Conservation (phyloP, 2,888 invertebrate genomes). For the Polydrusus cervinus region DNA sequence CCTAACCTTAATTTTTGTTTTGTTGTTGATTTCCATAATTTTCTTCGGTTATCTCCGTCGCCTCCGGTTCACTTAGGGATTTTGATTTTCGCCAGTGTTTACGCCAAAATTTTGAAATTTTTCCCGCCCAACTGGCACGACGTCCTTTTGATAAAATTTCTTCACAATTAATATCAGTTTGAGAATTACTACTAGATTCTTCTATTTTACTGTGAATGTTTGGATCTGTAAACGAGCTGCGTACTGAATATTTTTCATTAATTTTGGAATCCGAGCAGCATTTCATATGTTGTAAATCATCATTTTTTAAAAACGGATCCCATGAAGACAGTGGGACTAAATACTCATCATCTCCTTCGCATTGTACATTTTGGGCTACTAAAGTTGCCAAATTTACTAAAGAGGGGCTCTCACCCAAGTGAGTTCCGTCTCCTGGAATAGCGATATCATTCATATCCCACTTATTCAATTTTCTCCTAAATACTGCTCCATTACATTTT, state of each 20-base stretch:
- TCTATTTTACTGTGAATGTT: conserved; percentile 27
- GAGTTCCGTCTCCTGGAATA: conserved; percentile 75
- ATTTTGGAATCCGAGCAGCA: conserved; percentile 54
- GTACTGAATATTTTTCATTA: conserved; percentile 44
- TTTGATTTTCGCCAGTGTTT: conserved; percentile 55
- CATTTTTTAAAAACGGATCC: conserved; percentile 69
- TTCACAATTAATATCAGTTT: conserved; percentile 50
- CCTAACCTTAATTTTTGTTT: conserved; percentile 23
- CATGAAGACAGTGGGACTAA: conserved; percentile 76
- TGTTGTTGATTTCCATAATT: conserved; percentile 5
- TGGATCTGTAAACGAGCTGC: conserved; percentile 35
- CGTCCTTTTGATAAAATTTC: background rate
- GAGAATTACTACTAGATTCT: conserved; percentile 15
- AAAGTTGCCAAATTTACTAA: conserved; percentile 76
- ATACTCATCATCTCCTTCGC: conserved; percentile 70
- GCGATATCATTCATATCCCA: conserved; percentile 72
- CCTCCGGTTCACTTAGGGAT: conserved; percentile 25
- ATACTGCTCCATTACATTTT: conserved; percentile 68
- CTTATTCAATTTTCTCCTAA: conserved; percentile 67
- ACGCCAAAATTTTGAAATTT: conserved; percentile 64
- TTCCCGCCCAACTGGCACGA: conserved; percentile 60
- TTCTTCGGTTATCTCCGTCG: conserved; percentile 37
- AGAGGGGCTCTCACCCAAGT: conserved; percentile 75
- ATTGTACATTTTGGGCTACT: conserved; percentile 67
- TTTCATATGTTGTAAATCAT: conserved; percentile 58